A percentile compares a stretch with the other conserved stretches of the same genome.
These are phyloP conservation scores for Syngnathus typhle DNA, from an alignment of 2,113 vertebrate species.

Conservation along the genomic window DNA sequence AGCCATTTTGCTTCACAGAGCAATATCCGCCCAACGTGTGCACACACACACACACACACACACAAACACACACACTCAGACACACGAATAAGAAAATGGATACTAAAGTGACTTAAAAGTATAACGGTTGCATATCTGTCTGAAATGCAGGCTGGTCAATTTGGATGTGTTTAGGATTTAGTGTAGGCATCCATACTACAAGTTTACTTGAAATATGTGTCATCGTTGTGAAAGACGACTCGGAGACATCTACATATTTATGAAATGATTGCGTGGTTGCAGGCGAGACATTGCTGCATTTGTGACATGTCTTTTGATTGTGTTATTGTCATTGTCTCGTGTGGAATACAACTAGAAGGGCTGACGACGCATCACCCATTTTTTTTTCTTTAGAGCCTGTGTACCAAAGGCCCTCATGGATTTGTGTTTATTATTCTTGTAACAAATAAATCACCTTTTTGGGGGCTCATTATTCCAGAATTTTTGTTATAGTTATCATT, in stretches of 20 bases:
- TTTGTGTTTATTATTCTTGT: neutral
- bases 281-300: neutral
- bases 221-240: constrained; percentile 28
- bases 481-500: too few species aligned
- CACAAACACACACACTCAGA: constrained; percentile 10
- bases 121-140: constrained; percentile 55
- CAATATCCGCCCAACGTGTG: constrained; percentile 75
- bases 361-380: constrained; percentile 20
- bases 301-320: constrained; percentile 12
- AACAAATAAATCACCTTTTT: neutral
- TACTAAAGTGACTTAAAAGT: constrained; percentile 65
- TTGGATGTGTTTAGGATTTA: constrained; percentile 9
- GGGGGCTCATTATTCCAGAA: neutral
- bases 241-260: constrained; percentile 59
- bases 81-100: constrained; percentile 53
- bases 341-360: constrained; percentile 35
- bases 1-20: constrained; percentile 80
- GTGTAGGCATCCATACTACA: neutral
- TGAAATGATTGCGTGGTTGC: constrained; percentile 41
- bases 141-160: constrained; percentile 14
- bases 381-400: constrained; percentile 5
- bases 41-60: constrained; percentile 7
- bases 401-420: neutral
- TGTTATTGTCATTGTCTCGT: constrained; percentile 53
- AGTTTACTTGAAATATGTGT: neutral